Conservation (phyloP, 2,797 vertebrate species). For the Clarias platycephalus region DNA sequence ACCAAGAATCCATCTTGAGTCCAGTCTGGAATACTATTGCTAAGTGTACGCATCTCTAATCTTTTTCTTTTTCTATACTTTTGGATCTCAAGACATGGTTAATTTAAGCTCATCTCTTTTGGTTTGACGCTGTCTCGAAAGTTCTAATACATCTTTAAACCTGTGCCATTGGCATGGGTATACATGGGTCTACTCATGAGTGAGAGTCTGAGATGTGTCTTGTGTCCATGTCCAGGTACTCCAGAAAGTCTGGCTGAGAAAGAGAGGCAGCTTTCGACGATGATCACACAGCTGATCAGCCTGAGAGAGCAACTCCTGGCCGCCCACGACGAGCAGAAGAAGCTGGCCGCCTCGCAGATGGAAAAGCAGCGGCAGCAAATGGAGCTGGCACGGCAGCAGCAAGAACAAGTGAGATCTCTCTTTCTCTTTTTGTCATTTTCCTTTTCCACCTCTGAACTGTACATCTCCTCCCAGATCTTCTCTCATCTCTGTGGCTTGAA, state of each 20-base stretch:
- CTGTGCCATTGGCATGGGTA: not conserved
- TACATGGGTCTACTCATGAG: not conserved
- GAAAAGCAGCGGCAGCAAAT: constrained; percentile 99
- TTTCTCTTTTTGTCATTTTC: not conserved
- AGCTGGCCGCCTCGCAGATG: constrained; percentile 97
- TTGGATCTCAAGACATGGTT: not conserved
- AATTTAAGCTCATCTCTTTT: not conserved
- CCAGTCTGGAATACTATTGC: not conserved
- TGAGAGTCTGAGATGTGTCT: constrained; percentile 8
- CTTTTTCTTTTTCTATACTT: not conserved
- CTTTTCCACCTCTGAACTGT: not conserved
- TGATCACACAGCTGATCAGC: constrained; percentile 98
- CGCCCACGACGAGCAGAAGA: constrained; percentile 98
- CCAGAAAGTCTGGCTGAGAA: constrained; percentile 98
- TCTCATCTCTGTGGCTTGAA: constrained; percentile 16
- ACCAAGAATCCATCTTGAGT: not conserved
- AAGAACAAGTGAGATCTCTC: constrained; percentile 87
- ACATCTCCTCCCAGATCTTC: not conserved
- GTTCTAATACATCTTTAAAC: not conserved
- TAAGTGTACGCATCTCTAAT: constrained; percentile 27
- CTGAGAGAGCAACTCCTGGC: constrained; percentile 97
- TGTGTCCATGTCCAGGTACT: constrained; percentile 79
- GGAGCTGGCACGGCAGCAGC: constrained; percentile 98
- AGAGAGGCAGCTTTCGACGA: constrained; percentile 96
- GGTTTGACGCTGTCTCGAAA: not conserved